phyloP scores from a whole-genome alignment of 2,888 invertebrate genomes.

The Gibbula magus region DNA sequence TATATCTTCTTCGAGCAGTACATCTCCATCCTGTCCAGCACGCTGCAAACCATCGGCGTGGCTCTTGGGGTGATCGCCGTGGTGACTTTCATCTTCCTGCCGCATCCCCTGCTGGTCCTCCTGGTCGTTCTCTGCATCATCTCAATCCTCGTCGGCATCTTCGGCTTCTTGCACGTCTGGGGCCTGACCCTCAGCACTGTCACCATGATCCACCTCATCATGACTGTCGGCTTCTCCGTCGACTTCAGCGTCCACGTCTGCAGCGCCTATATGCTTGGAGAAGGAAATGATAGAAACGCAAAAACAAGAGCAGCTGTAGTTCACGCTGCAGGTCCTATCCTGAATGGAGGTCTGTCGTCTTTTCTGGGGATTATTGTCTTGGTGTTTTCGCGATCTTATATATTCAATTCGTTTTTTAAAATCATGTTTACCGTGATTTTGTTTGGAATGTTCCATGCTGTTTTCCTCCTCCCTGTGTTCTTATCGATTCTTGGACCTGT shows the following conservation, averaged over 20 bases:
- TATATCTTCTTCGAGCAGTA: slow-evolving; percentile 69
- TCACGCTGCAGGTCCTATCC: slow-evolving; percentile 55
- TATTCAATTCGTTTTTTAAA: slow-evolving; percentile 60
- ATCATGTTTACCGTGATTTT: slow-evolving; percentile 56
- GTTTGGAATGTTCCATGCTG: slow-evolving; percentile 54
- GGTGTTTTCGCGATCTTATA: slow-evolving; percentile 50
- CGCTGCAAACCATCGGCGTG: slow-evolving; percentile 63
- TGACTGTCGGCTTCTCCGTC: slow-evolving; percentile 69
- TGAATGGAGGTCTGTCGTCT: slow-evolving; percentile 58
- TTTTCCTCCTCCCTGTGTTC: slow-evolving; percentile 54
- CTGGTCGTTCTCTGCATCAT: slow-evolving; percentile 61
- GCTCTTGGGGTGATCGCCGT: slow-evolving; percentile 64
- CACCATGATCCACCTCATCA: slow-evolving; percentile 68
- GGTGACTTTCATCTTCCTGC: slow-evolving; percentile 64
- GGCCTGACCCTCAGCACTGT: slow-evolving; percentile 63
- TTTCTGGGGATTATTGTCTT: slow-evolving; percentile 54
- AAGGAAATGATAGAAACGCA: slow-evolving; percentile 33
- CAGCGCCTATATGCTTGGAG: slow-evolving; percentile 52
- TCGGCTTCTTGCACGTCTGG: slow-evolving; percentile 66
- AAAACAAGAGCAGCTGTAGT: slow-evolving; percentile 44
- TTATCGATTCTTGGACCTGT: slow-evolving; percentile 48
- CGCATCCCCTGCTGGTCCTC: slow-evolving; percentile 61
- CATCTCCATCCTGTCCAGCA: slow-evolving; percentile 60
- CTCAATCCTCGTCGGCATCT: slow-evolving; percentile 63
- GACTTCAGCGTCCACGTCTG: slow-evolving; percentile 64